Evolutionary conservation across 2,113 vertebrate genomes (phyloP).

Genomic region (Melanotaenia duboulayi): DNA sequence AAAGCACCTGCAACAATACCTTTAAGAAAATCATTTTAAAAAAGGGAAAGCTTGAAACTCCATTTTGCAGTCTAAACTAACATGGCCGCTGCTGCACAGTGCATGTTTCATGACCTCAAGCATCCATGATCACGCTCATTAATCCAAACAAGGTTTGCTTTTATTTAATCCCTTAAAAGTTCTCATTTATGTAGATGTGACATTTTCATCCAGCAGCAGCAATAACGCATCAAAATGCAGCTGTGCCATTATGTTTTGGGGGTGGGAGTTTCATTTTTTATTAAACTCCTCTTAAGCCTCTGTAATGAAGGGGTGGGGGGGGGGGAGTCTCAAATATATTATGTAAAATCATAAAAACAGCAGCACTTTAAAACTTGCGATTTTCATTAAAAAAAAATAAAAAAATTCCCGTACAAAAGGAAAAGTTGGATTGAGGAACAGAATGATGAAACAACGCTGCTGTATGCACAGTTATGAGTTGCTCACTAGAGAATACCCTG

Average conservation of each 20-base stretch:
- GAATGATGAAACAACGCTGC: constrained; percentile 6
- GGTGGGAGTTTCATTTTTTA: constrained; percentile 44
- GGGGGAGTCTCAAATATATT: constrained; percentile 46
- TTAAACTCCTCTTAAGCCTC: constrained; percentile 67
- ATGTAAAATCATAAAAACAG: constrained; percentile 40
- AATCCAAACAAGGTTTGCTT: constrained; percentile 32
- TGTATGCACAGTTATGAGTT: constrained; percentile 1
- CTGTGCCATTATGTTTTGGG: constrained; percentile 57
- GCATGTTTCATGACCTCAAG: constrained; percentile 21
- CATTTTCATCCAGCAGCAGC: constrained; percentile 30
- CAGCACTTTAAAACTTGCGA: constrained; percentile 7
- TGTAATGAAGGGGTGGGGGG: constrained; percentile 60
- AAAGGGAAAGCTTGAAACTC: background rate
- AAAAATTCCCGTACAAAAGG: background rate
- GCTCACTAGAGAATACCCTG: background rate
- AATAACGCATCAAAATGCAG: constrained; percentile 43
- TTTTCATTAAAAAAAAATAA: background rate
- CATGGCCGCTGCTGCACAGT: constrained; percentile 19
- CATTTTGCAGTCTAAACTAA: constrained; percentile 28
- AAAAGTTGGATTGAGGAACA: constrained; percentile 2
- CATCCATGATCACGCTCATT: constrained; percentile 26
- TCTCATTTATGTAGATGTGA: constrained; percentile 36
- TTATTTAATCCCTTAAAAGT: constrained; percentile 67
- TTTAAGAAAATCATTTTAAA: background rate
- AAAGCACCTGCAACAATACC: too few species aligned